Conservation (phyloP, 2,113 vertebrate genomes). For the Acrocephalus kingi region DNA sequence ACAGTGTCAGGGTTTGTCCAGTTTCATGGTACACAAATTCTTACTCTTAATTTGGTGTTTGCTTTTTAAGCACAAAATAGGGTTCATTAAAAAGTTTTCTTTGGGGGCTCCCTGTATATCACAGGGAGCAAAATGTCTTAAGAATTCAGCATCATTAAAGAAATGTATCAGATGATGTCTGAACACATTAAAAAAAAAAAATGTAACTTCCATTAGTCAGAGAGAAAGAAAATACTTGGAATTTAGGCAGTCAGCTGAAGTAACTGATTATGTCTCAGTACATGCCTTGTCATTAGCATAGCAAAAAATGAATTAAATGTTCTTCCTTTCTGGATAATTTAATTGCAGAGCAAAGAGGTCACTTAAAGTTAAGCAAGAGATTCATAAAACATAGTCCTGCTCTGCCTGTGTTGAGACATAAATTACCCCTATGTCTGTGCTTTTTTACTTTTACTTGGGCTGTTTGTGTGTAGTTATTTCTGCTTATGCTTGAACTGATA, state of each 20-base stretch:
- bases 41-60: background rate
- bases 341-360: background rate
- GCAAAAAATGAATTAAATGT: background rate
- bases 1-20: background rate
- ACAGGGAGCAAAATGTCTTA: background rate
- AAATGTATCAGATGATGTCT: background rate
- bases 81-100: background rate
- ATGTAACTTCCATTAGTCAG: background rate
- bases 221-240: background rate
- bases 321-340: background rate
- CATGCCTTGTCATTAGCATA: background rate
- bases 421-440: background rate
- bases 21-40: background rate
- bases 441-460: background rate
- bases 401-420: background rate
- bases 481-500: background rate
- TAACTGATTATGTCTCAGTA: background rate
- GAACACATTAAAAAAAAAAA: background rate
- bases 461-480: background rate
- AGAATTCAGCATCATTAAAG: background rate
- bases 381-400: background rate
- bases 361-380: background rate
- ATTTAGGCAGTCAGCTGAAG: background rate
- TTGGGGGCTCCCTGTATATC: background rate
- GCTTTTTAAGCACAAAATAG: background rate